phyloP scores from a whole-genome alignment of 2,888 invertebrate genomes.

The Tanaodytes sp. region DNA sequence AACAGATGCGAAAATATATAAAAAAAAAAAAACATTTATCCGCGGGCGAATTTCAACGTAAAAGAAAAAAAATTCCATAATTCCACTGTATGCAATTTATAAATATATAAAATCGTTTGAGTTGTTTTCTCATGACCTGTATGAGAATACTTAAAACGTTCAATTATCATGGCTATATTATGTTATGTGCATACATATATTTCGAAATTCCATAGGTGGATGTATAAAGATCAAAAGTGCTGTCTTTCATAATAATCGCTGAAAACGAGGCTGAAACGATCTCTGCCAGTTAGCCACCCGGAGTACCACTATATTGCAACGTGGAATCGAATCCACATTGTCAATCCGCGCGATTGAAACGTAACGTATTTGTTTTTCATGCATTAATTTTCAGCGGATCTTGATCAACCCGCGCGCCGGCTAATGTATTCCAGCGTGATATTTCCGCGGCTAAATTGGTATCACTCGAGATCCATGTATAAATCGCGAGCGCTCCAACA shows the following conservation, averaged over 20 bases:
- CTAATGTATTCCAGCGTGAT: conserved; percentile 29
- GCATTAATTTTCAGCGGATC: conserved; percentile 31
- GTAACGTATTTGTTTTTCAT: conserved; percentile 26
- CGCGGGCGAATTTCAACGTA: too few relatives aligned
- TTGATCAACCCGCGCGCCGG: conserved; percentile 21
- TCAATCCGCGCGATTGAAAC: conserved; percentile 30
- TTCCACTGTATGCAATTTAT: too few relatives aligned
- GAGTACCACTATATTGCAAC: too few relatives aligned
- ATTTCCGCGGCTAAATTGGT: conserved; percentile 42
- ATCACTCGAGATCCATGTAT: conserved; percentile 37
- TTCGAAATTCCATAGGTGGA: conserved; percentile 24
- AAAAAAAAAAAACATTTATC: too few relatives aligned
- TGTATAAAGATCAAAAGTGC: conserved; percentile 15
- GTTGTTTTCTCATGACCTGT: conserved; percentile 33
- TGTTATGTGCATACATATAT: conserved; percentile 4
- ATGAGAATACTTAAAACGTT: conserved; percentile 13
- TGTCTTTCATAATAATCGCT: conserved; percentile 24
- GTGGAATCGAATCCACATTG: conserved; percentile 1
- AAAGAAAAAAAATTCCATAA: too few relatives aligned
- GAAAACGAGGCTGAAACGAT: neutral
- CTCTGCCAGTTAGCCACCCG: conserved; percentile 7
- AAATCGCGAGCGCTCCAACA: too few relatives aligned
- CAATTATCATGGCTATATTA: conserved; percentile 32
- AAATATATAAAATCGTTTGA: too few relatives aligned
- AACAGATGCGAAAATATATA: too few relatives aligned